These are phyloP conservation scores for Halichoeres trimaculatus DNA, from an alignment of 2,113 vertebrate genomes.

Conservation along the genomic window DNA sequence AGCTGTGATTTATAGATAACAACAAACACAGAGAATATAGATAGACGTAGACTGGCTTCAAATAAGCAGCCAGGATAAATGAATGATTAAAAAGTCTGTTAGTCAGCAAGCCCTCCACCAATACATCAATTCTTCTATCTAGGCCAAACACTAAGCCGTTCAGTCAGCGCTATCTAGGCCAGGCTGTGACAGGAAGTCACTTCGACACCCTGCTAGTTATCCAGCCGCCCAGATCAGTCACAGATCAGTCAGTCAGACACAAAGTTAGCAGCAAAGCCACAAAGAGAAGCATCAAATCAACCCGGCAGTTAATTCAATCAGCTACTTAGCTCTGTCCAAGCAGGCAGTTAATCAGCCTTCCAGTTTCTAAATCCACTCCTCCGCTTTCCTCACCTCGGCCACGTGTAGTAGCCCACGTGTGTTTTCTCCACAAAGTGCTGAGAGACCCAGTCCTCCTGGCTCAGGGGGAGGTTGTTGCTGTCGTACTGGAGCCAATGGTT, in stretches of 20 bases:
- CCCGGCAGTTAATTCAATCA: conserved; percentile 55
- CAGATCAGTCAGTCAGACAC: conserved; percentile 52
- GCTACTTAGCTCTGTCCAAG: conserved; percentile 42
- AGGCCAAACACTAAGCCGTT: conserved; percentile 72
- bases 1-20: conserved; percentile 75
- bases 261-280: conserved; percentile 44
- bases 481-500: conserved; percentile 96
- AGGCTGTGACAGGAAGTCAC: conserved; percentile 66
- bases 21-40: conserved; percentile 52
- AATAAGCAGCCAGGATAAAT: conserved; percentile 74
- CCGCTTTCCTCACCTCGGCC: conserved; percentile 86
- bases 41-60: conserved; percentile 63
- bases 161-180: conserved; percentile 73
- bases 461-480: conserved; percentile 87
- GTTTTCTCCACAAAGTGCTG: conserved; percentile 94
- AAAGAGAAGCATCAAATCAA: conserved; percentile 57
- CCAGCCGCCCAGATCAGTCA: conserved; percentile 51
- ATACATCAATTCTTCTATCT: conserved; percentile 76
- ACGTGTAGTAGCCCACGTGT: conserved; percentile 94
- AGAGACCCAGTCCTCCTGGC: conserved; percentile 88
- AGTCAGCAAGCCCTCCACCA: conserved; percentile 72
- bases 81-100: conserved; percentile 79
- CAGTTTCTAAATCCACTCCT: conserved; percentile 26
- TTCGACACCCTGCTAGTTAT: conserved; percentile 53
- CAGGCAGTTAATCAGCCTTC: conserved; percentile 54